These are phyloP conservation scores for Luehdorfia chinensis DNA, from an alignment of 1,140 invertebrate genomes.

Conservation along the genomic window DNA sequence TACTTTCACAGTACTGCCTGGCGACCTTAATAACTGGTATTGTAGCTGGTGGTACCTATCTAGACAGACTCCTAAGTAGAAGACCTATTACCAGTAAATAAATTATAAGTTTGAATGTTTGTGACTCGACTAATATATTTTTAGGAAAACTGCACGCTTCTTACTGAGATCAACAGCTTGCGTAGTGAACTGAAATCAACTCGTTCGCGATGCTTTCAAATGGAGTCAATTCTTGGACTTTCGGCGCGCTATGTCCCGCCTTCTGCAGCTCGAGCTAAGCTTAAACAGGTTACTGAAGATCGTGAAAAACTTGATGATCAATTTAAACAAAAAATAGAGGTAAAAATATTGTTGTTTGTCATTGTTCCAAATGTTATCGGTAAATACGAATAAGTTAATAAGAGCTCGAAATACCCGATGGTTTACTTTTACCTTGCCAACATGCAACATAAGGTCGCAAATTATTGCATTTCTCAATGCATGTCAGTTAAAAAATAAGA, in stretches of 20 bases:
- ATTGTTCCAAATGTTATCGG: no score
- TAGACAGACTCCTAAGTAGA: no score
- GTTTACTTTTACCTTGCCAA: neutral
- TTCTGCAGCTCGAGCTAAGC: conserved; percentile 76
- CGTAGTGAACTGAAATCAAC: conserved; percentile 82
- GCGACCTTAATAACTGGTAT: no score
- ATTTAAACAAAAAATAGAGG: conserved; percentile 77
- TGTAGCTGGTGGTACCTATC: no score
- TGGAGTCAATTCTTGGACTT: conserved; percentile 84
- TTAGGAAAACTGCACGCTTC: conserved; percentile 85
- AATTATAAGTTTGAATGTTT: neutral
- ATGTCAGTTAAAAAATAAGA: no score
- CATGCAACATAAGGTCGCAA: neutral
- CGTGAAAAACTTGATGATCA: conserved; percentile 80
- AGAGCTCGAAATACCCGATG: neutral
- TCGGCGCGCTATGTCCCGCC: conserved; percentile 77
- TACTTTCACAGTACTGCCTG: no score
- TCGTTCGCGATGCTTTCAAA: conserved; percentile 80
- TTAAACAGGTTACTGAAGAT: conserved; percentile 79
- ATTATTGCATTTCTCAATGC: neutral
- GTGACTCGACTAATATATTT: neutral
- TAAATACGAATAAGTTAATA: no score
- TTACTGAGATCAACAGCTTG: conserved; percentile 86
- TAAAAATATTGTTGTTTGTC: conserved; percentile 25
- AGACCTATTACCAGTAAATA: no score